Evolutionary conservation across 2,797 vertebrate genomes (phyloP).

Genomic region (Lacerta bilineata): DNA sequence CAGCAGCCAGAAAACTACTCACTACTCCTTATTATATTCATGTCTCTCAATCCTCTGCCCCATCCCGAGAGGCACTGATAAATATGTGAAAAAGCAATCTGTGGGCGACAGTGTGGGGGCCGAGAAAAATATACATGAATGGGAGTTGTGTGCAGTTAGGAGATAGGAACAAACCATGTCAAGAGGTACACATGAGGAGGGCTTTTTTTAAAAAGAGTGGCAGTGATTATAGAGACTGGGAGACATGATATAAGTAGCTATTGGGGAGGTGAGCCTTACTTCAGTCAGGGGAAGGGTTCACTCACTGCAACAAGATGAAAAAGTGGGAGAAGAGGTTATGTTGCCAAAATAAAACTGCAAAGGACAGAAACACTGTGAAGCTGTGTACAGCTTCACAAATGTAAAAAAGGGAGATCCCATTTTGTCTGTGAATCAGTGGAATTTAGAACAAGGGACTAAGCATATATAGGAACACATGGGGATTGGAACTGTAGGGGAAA

Average conservation of each 20-base stretch:
- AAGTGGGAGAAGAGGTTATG: background rate
- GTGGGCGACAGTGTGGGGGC: background rate
- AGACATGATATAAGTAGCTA: background rate
- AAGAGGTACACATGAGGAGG: background rate
- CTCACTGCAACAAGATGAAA: background rate
- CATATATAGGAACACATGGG: too few relatives aligned
- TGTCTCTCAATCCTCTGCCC: background rate
- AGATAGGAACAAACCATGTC: background rate
- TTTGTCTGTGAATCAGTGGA: background rate
- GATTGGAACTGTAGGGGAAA: background rate
- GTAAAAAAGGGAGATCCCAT: background rate
- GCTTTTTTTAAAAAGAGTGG: too few relatives aligned
- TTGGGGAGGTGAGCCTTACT: background rate
- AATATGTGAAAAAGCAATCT: conserved; percentile 18
- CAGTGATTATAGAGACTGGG: background rate
- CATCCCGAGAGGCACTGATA: conserved; percentile 2
- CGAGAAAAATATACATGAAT: background rate
- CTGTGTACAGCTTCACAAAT: background rate
- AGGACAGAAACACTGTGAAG: background rate
- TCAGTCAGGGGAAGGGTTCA: background rate
- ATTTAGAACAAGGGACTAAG: background rate
- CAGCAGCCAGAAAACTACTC: background rate
- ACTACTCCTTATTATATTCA: background rate
- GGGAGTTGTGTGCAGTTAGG: background rate
- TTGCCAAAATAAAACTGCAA: too few relatives aligned